A percentile compares a stretch with the other conserved stretches of the same genome.
phyloP scores from a whole-genome alignment of 2,888 invertebrate genomes.

The Trachelus tabidus region DNA sequence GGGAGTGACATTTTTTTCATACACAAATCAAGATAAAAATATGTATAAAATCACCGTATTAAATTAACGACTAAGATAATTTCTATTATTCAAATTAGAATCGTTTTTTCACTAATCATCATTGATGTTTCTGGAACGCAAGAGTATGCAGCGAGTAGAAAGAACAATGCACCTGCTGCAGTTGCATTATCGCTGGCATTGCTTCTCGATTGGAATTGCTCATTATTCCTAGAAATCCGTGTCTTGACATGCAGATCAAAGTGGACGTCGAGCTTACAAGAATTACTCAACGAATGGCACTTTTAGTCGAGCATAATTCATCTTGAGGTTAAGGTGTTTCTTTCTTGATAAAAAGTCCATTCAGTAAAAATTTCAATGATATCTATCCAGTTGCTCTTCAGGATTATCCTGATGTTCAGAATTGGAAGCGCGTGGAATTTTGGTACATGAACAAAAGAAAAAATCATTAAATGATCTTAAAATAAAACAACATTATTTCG shows the following conservation, averaged over 20 bases:
- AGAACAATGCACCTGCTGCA: conserved; percentile 12
- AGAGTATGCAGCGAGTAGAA: neutral
- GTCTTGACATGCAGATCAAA: conserved; percentile 2
- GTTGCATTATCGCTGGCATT: conserved; percentile 18
- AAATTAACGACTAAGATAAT: neutral
- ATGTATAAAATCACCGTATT: neutral
- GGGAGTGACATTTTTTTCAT: neutral
- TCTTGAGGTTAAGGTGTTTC: neutral
- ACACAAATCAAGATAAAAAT: neutral
- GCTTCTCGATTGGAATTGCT: conserved; percentile 21
- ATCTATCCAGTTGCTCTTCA: conserved; percentile 4
- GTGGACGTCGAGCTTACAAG: neutral
- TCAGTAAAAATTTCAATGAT: conserved; percentile 13
- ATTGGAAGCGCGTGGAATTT: neutral
- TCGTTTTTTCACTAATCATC: neutral
- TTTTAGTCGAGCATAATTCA: conserved; percentile 17
- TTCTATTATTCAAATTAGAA: neutral
- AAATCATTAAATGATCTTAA: too few species aligned
- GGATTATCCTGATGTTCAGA: conserved; percentile 6
- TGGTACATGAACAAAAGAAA: too few species aligned
- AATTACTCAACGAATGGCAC: too few species aligned
- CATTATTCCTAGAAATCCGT: conserved; percentile 16
- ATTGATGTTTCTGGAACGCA: neutral
- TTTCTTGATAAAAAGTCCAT: neutral
- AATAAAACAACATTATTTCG: too few species aligned